A percentile compares a stretch with the other conserved stretches of the same genome.
These are phyloP conservation scores for Conistra vaccinii DNA, from an alignment of 2,888 invertebrate genomes.

Conservation along the genomic window DNA sequence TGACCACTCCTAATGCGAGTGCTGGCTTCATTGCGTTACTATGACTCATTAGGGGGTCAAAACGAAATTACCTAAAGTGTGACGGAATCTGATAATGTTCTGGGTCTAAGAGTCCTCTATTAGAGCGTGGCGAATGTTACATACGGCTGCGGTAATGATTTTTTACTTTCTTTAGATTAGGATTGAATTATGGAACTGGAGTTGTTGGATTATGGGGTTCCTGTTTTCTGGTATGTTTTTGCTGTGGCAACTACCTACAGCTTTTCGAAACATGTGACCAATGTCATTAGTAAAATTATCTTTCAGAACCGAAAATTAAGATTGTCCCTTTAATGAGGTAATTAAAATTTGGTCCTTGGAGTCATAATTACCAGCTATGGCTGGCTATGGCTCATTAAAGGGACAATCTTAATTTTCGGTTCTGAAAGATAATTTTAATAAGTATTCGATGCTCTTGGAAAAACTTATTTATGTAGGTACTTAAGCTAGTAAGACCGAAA, in stretches of 20 bases:
- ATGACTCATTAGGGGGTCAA: constrained; percentile 84
- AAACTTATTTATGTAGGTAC: not conserved
- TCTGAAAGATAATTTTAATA: not conserved
- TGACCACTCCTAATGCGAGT: constrained; percentile 83
- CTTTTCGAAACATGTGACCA: not conserved
- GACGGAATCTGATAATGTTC: constrained; percentile 88
- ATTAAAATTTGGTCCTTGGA: no score
- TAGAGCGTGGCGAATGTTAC: constrained; percentile 77
- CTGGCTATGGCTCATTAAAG: no score
- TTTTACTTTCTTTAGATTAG: constrained; percentile 56
- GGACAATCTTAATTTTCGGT: no score
- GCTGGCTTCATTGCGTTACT: constrained; percentile 83
- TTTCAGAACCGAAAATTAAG: no score
- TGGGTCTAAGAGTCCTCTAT: constrained; percentile 76
- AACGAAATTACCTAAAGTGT: constrained; percentile 85
- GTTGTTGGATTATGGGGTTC: not conserved
- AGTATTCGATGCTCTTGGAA: not conserved
- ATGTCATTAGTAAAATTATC: not conserved
- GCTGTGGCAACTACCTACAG: not conserved
- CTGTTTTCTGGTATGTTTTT: not conserved
- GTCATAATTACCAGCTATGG: no score
- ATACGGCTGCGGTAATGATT: constrained; percentile 66
- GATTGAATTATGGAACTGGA: constrained; percentile 1
- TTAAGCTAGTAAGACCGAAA: no score
- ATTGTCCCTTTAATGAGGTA: no score